Percentiles rank a stretch among this genome's conserved stretches.
These are phyloP conservation scores for Oxyura jamaicensis DNA, from an alignment of 2,113 vertebrate species.

Conservation along the genomic window DNA sequence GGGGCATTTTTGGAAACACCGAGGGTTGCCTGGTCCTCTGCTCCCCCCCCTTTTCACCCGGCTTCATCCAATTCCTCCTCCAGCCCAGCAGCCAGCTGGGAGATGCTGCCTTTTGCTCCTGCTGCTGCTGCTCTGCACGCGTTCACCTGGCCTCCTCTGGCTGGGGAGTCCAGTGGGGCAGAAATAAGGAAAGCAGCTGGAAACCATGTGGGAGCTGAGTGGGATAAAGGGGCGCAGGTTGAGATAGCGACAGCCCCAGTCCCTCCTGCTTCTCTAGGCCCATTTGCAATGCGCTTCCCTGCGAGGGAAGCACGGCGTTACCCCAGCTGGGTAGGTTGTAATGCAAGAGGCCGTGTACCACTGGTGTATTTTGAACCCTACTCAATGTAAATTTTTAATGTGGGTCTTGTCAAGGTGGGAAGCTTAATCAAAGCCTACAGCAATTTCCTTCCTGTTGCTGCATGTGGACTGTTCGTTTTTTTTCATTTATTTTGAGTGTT, in stretches of 20 bases:
- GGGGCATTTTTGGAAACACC: background rate
- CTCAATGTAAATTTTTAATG: background rate
- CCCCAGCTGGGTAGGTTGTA: background rate
- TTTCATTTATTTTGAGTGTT: background rate
- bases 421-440: background rate
- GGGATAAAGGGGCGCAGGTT: background rate
- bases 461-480: accelerated
- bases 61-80: background rate
- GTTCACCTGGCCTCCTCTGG: background rate
- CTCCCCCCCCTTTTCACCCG: background rate
- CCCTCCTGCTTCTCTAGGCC: background rate
- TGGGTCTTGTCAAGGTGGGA: background rate
- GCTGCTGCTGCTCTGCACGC: accelerated
- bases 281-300: background rate
- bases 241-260: accelerated
- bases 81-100: background rate
- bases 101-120: accelerated
- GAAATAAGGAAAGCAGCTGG: background rate
- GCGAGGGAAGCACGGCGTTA: accelerated
- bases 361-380: background rate
- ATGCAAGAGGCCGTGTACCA: background rate
- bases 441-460: background rate
- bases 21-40: background rate
- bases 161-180: background rate
- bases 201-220: accelerated